These are phyloP conservation scores for Cavia porcellus DNA, from an alignment of 2,113 vertebrate genomes.

Conservation along the genomic window DNA sequence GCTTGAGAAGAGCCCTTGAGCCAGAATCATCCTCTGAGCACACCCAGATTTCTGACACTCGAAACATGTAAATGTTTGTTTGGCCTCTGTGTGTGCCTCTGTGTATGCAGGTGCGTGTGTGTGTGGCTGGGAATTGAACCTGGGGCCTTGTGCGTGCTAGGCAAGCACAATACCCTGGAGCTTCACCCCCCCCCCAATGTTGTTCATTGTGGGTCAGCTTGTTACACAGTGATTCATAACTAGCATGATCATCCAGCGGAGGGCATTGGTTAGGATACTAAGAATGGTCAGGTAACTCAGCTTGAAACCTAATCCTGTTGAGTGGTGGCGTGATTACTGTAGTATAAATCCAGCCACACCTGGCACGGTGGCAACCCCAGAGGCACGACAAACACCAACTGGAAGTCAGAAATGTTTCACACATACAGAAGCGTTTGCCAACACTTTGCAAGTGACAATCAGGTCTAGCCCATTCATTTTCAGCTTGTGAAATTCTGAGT, in stretches of 20 bases:
- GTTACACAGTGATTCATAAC: not conserved
- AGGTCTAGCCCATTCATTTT: constrained; percentile 16
- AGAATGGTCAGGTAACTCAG: not conserved
- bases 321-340: not conserved
- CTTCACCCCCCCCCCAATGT: not conserved
- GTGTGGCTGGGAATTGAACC: not conserved
- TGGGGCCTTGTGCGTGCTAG: not conserved
- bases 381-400: not conserved
- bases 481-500: constrained; percentile 38
- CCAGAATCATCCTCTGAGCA: not conserved
- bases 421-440: not conserved
- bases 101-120: not conserved
- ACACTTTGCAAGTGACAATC: not conserved
- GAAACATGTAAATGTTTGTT: not conserved
- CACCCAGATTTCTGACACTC: not conserved
- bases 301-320: not conserved
- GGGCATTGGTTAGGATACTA: not conserved
- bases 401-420: not conserved
- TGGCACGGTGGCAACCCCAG: constrained; percentile 1
- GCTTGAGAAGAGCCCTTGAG: not conserved
- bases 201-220: not conserved
- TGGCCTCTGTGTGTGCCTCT: not conserved
- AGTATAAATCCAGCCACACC: not conserved
- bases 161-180: not conserved
- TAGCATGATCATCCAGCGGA: not conserved